Conservation (phyloP, 1,140 invertebrate genomes). For the Heliconius melpomene region DNA sequence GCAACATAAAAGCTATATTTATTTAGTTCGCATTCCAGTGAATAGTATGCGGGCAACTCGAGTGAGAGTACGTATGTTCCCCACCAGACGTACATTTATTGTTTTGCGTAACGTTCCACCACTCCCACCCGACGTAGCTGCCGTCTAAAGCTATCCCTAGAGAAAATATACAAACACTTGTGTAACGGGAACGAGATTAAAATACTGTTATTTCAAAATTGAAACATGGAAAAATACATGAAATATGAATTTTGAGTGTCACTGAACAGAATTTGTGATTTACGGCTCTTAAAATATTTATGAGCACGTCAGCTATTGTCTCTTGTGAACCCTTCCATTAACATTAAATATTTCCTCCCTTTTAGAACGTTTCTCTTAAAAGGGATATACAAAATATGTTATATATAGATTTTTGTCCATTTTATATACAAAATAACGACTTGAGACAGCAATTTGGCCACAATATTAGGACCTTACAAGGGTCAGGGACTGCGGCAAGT, state of each 20-base stretch:
- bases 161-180: neutral
- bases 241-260: neutral
- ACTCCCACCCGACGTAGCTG: neutral
- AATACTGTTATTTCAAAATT: neutral
- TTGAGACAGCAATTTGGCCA: slow-evolving; percentile 4
- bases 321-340: slow-evolving; percentile 12
- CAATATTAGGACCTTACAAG: neutral
- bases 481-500: slow-evolving; percentile 4
- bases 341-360: neutral
- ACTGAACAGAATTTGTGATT: neutral
- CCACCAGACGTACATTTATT: neutral
- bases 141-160: neutral
- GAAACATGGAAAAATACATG: neutral
- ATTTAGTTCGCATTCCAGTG: neutral
- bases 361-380: neutral
- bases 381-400: neutral
- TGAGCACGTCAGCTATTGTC: neutral
- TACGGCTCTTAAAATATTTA: neutral
- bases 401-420: neutral
- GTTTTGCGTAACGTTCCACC: neutral
- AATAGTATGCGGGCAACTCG: slow-evolving; percentile 1
- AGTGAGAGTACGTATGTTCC: neutral
- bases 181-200: neutral
- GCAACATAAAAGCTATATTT: neutral
- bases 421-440: slow-evolving; percentile 2